These are phyloP conservation scores for Ivindomyrus marchei DNA, from an alignment of 2,113 vertebrate genomes.

Conservation along the genomic window DNA sequence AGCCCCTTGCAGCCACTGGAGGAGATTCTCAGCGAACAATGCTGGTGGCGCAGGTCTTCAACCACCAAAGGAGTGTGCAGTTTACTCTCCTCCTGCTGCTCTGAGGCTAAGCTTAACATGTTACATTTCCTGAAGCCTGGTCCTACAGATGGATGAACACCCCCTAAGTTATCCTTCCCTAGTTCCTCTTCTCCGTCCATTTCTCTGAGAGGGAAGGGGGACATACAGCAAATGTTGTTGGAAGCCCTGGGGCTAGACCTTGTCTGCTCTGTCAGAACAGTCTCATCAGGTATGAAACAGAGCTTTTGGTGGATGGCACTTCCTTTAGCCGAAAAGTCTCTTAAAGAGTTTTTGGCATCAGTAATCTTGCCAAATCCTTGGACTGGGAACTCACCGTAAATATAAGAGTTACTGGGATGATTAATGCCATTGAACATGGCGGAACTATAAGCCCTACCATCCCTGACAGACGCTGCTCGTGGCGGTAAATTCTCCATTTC, in stretches of 20 bases:
- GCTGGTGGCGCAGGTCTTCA: constrained; percentile 76
- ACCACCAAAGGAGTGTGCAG: constrained; percentile 64
- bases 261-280: constrained; percentile 64
- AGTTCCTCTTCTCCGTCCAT: constrained; percentile 66
- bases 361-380: constrained; percentile 82
- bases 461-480: constrained; percentile 69
- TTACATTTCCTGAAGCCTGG: constrained; percentile 57
- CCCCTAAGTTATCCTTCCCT: constrained; percentile 75
- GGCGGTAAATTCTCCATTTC: constrained; percentile 79
- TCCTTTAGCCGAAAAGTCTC: constrained; percentile 70
- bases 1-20: constrained; percentile 80
- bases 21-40: constrained; percentile 74
- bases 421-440: constrained; percentile 75
- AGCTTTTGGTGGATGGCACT: constrained; percentile 78
- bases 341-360: constrained; percentile 75
- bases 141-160: constrained; percentile 58
- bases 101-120: constrained; percentile 64
- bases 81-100: constrained; percentile 59
- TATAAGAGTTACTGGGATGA: constrained; percentile 75
- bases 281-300: constrained; percentile 62
- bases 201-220: constrained; percentile 76
- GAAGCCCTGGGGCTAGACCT: constrained; percentile 61
- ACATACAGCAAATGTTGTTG: constrained; percentile 64
- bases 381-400: constrained; percentile 84
- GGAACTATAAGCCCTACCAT: constrained; percentile 70